phyloP scores from a whole-genome alignment of 2,888 invertebrate species.

The Ceramica pisi region DNA sequence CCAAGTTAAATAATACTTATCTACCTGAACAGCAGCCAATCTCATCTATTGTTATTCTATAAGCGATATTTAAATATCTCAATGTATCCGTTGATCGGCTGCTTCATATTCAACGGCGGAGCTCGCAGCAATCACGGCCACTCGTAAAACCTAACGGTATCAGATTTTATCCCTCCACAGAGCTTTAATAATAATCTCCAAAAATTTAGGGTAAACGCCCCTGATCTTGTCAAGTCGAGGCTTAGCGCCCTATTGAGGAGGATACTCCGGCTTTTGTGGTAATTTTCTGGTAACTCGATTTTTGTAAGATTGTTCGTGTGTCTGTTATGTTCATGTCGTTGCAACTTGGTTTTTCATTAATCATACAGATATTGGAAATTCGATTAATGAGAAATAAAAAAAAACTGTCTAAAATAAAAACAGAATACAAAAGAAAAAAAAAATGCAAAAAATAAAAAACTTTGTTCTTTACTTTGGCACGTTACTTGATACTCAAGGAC shows the following conservation, averaged over 20 bases:
- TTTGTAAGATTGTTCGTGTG: slow-evolving; percentile 27
- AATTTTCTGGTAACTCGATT: slow-evolving; percentile 57
- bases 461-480: too few species aligned
- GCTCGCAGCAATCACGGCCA: slow-evolving; percentile 70
- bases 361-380: too few species aligned
- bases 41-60: slow-evolving; percentile 38
- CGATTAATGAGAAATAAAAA: too few species aligned
- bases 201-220: slow-evolving; percentile 65
- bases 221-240: slow-evolving; percentile 68
- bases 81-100: slow-evolving; percentile 64
- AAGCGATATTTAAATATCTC: slow-evolving; percentile 58
- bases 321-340: not conserved
- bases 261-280: slow-evolving; percentile 54
- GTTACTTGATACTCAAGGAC: not conserved
- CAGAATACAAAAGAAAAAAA: not conserved
- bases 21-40: slow-evolving; percentile 10
- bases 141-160: slow-evolving; percentile 75
- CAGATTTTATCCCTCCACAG: slow-evolving; percentile 71
- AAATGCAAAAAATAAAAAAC: not conserved
- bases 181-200: slow-evolving; percentile 72
- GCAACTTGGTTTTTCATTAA: not conserved
- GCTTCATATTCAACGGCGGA: slow-evolving; percentile 65
- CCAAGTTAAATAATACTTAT: slow-evolving; percentile 23
- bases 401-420: too few species aligned
- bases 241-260: slow-evolving; percentile 65